Evolutionary conservation across 2,888 invertebrate genomes (phyloP).

Genomic region (Diarsia dahlii): DNA sequence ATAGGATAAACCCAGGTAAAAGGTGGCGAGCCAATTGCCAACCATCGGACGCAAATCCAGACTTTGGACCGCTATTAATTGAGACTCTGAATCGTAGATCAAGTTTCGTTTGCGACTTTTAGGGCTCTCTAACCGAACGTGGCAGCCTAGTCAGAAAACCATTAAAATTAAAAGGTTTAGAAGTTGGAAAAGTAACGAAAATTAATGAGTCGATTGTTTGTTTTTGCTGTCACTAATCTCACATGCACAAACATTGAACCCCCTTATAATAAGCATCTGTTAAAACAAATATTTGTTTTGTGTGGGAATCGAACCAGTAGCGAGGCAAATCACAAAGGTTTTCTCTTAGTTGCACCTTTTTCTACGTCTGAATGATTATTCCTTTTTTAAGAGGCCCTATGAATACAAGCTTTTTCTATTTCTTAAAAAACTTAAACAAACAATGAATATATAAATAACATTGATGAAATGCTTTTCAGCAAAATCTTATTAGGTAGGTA

Average conservation of each 20-base stretch:
- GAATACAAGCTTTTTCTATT: too few relatives aligned
- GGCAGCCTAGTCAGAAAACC: neutral
- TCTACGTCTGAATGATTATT: neutral
- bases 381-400: neutral
- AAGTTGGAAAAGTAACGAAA: neutral
- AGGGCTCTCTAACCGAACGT: neutral
- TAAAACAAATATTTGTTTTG: constrained; percentile 17
- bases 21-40: too few relatives aligned
- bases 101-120: too few relatives aligned
- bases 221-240: neutral
- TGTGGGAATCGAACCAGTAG: constrained; percentile 4
- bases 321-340: neutral
- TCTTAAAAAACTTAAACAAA: too few relatives aligned
- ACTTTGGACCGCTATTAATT: too few relatives aligned
- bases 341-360: neutral
- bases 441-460: too few relatives aligned
- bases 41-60: too few relatives aligned
- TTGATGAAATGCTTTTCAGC: too few relatives aligned
- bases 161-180: neutral
- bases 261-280: neutral
- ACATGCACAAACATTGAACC: neutral
- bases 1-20: too few relatives aligned
- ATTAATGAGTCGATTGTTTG: neutral
- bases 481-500: too few relatives aligned
- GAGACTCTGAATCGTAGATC: too few relatives aligned